Conservation (phyloP, 1,140 invertebrate genomes). For the Trichogramma pretiosum region DNA sequence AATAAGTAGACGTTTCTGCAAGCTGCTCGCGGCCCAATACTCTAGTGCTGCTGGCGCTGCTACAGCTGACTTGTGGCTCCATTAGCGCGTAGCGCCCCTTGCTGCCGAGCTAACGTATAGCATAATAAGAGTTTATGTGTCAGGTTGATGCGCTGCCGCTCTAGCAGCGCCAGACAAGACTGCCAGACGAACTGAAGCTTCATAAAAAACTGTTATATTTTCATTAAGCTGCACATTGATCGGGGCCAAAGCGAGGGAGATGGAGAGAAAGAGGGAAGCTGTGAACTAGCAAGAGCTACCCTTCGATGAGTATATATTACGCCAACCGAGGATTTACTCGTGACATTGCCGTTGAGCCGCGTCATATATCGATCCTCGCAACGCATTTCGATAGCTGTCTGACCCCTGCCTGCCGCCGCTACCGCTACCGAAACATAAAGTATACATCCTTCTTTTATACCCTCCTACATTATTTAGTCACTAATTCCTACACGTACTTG, state of each 20-base stretch:
- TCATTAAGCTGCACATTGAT: conserved; percentile 44
- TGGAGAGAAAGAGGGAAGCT: too few relatives aligned
- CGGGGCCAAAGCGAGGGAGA: conserved; percentile 12
- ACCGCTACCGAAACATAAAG: too few relatives aligned
- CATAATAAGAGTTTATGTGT: conserved; percentile 49
- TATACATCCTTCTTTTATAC: too few relatives aligned
- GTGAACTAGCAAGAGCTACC: too few relatives aligned
- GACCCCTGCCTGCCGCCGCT: too few relatives aligned
- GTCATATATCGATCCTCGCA: too few relatives aligned
- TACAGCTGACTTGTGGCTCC: conserved; percentile 47
- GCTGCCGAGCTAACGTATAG: conserved; percentile 36
- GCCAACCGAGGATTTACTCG: not conserved
- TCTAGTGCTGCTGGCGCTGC: too few relatives aligned
- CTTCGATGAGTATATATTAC: conserved; percentile 31
- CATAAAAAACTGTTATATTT: conserved; percentile 47
- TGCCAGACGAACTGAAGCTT: conserved; percentile 44
- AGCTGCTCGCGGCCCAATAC: conserved; percentile 27
- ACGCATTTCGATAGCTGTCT: too few relatives aligned
- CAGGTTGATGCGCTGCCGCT: conserved; percentile 46
- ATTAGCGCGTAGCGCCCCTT: conserved; percentile 33
- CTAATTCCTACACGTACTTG: too few relatives aligned
- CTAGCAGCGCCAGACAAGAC: conserved; percentile 27
- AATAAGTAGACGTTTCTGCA: conserved; percentile 39
- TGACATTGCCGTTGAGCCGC: too few relatives aligned
- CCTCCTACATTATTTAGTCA: too few relatives aligned